phyloP scores from a whole-genome alignment of 2,113 vertebrate genomes.

The Vidua macroura region DNA sequence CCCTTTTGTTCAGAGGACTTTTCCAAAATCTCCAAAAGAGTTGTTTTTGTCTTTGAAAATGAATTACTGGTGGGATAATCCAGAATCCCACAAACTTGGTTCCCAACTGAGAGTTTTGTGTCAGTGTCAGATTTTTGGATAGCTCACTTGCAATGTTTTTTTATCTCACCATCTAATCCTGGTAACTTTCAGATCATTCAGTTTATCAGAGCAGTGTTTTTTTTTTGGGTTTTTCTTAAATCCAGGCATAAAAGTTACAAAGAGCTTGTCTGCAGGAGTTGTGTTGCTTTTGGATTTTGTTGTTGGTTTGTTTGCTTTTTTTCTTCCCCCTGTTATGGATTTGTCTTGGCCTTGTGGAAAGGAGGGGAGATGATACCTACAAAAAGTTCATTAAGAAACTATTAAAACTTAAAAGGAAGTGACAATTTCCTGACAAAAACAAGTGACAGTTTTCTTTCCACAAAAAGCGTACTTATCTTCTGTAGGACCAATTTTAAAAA shows the following conservation, averaged over 20 bases:
- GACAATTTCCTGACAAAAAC: neutral
- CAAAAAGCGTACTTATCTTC: neutral
- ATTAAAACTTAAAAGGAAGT: neutral
- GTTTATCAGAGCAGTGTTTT: neutral
- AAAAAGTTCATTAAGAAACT: neutral
- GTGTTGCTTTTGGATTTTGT: neutral
- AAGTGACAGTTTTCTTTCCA: neutral
- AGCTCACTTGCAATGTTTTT: neutral
- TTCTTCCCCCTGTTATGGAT: fast-evolving
- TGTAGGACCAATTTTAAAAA: neutral
- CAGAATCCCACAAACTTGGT: neutral
- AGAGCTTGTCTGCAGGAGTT: neutral
- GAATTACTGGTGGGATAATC: neutral
- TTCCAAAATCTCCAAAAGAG: neutral
- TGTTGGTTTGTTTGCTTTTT: neutral
- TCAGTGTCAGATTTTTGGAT: neutral
- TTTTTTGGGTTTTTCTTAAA: neutral
- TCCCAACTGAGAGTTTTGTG: neutral
- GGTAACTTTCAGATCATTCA: neutral
- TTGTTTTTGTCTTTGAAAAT: neutral
- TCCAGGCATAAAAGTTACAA: neutral
- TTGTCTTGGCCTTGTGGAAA: neutral
- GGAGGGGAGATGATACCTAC: neutral
- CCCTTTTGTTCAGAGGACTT: neutral
- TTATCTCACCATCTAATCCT: neutral